These are phyloP conservation scores for Malacosoma neustria DNA, from an alignment of 2,888 invertebrate species.

Conservation along the genomic window DNA sequence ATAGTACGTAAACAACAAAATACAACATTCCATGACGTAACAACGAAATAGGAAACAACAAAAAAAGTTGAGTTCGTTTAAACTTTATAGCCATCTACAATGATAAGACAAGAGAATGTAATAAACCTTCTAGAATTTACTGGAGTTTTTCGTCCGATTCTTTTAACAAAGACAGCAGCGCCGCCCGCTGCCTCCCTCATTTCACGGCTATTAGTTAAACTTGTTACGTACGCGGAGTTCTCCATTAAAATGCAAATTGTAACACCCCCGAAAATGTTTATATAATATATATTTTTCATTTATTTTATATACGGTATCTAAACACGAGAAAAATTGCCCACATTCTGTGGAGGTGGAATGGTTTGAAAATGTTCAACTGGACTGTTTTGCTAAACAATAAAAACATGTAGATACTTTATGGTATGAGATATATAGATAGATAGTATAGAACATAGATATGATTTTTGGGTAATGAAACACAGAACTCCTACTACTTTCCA, in stretches of 20 bases:
- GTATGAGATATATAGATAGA: too few relatives aligned
- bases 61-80: not conserved
- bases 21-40: too few relatives aligned
- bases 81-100: not conserved
- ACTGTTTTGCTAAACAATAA: too few relatives aligned
- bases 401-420: too few relatives aligned
- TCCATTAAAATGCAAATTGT: conserved; percentile 74
- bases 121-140: conserved; percentile 20
- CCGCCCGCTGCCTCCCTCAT: conserved; percentile 37
- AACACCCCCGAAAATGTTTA: conserved; percentile 58
- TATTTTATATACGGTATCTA: conserved; percentile 30
- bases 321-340: not conserved
- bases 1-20: too few relatives aligned
- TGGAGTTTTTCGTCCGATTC: conserved; percentile 14
- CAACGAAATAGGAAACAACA: too few relatives aligned
- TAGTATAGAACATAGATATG: too few relatives aligned
- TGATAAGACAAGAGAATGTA: conserved; percentile 15
- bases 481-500: too few relatives aligned
- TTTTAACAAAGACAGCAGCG: conserved; percentile 12
- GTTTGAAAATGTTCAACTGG: too few relatives aligned
- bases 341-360: not conserved
- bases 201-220: conserved; percentile 69
- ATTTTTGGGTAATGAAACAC: too few relatives aligned
- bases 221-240: conserved; percentile 68
- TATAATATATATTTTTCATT: conserved; percentile 49